Conservation (phyloP, 2,113 vertebrate species). For the Trachemys scripta region DNA sequence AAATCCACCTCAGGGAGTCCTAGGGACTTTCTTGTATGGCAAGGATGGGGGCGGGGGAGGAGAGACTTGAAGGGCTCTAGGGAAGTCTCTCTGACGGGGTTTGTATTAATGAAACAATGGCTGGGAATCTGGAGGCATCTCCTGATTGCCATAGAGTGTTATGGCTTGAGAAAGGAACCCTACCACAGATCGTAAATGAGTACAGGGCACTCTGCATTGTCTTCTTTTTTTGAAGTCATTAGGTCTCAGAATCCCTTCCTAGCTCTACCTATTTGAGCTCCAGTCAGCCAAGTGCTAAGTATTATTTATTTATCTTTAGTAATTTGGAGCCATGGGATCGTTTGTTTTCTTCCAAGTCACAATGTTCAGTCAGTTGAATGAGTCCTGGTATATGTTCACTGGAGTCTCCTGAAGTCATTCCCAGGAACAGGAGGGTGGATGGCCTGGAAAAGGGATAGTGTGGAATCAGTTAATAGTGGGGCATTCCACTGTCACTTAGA, state of each 20-base stretch:
- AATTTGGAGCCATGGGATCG: not conserved
- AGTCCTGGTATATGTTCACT: not conserved
- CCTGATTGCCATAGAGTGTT: not conserved
- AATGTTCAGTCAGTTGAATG: accelerated
- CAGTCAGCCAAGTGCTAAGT: not conserved
- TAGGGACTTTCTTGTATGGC: not conserved
- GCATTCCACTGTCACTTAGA: not conserved
- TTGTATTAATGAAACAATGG: not conserved
- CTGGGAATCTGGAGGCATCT: not conserved
- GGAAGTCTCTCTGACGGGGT: not conserved
- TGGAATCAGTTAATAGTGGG: not conserved
- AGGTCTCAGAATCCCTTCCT: not conserved
- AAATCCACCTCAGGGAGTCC: not conserved
- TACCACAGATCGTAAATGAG: not conserved
- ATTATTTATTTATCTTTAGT: not conserved
- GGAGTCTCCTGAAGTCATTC: too few species aligned
- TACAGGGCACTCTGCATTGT: not conserved
- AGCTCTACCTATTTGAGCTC: not conserved
- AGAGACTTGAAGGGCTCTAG: not conserved
- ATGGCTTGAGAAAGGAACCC: not conserved
- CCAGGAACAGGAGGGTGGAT: not conserved
- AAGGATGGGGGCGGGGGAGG: not conserved
- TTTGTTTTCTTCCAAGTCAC: not conserved
- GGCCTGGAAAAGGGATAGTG: not conserved
- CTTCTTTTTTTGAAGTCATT: not conserved